Base-by-base conservation (phyloP, 1,140 invertebrate genomes). In the Procambarus virginalis region DNA sequence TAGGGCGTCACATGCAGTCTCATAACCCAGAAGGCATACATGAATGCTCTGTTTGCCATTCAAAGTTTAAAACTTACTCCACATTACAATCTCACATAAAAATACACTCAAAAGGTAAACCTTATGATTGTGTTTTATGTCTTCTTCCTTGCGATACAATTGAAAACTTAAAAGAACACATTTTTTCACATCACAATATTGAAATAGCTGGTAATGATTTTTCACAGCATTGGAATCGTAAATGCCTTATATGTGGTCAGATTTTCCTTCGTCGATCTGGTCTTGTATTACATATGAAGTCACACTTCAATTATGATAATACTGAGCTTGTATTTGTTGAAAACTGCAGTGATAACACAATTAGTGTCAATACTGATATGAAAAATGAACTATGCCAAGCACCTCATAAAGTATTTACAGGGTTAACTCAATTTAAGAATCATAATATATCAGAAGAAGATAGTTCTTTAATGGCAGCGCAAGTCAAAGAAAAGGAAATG, bases 41-140 rank as follows among this genome's bases (percentile, higher is more conserved):
- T 22, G 58, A 78, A 17, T 89, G 87, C 84, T 64, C 75, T 64
- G 70, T 68, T 12, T 89, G 87, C 46, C 87, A 89, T 49, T 17
- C 80, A 58, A 89, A 89, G 64, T 89, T 89, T 58, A 89, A 89
- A 64, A 78, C 80, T 1, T 60, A 89, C 17, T 64, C 87, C 14
- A 89, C 80, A n/a, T 68, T 89, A 64, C 80, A 76, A 14, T 77
- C 80, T 46, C 87, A 89, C 60, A 77, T 89, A 55, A 89, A 84
- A 49, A 84, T 64, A n/a, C 80, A 89, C 60, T 77, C 87, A 10
- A 84, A 89, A 51, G 80, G 58, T 46, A 89, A 84, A 68, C 87
- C 87, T 34, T 89, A 89, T 89, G 87, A 89, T 22, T 89, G 87
- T 22, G 45, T 75, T 48, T 68, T 89, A 68, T 89, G 87, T 49